Base-by-base conservation (phyloP, 2,113 vertebrate species). In the Chaetura pelagica region DNA sequence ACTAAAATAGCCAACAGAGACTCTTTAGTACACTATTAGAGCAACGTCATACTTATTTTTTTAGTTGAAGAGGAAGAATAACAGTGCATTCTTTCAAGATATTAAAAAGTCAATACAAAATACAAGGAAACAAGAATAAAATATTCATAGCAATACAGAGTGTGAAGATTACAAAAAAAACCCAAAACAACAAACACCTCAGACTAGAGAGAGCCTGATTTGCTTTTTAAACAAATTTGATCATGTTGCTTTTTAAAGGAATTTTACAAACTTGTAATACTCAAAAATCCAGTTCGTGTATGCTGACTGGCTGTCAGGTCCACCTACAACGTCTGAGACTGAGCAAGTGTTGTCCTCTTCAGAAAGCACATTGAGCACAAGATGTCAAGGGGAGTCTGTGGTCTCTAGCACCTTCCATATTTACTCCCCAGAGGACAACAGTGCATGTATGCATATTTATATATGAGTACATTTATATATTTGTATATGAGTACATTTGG, bases 351-450 rank as follows among this genome's bases (percentile, higher is more conserved):
- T 90, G 73, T 51, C 54, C 44, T 75, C 66, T 72, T 78, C 85
- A 88, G 71, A 40, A 84, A 89, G 58, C 49, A 35, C 84, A 91
- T 78, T 85, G 78, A 91, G 66, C 57, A 67, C 73, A 81, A 91
- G 69, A 71, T 82, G 81, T 62, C 94, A 85, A 90, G 77, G 54
- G 67, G 62, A 94, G 48, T 78, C 84, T 93, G 49, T 74, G 62
- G 78, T 91, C 57, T 82, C 81, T 76, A 61, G 44, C 32, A 34
- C 61, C 62, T 96, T 94, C 78, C 58, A 49, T 82, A 72, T 71
- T 51, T 79, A 34, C 52, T 79, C 75, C 57, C 44, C 30, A 66
- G 35, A 85, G 84, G 62, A 82, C n/a, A 87, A 12, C 44, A 89
- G 30, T 72, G 35, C 74, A 44, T 30, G 6, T 75, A 52, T 63